Evolutionary conservation across 2,113 vertebrate species (phyloP), one percentile per base, ranked within the genome.

Genomic region (Microcebus jonahi): DNA sequence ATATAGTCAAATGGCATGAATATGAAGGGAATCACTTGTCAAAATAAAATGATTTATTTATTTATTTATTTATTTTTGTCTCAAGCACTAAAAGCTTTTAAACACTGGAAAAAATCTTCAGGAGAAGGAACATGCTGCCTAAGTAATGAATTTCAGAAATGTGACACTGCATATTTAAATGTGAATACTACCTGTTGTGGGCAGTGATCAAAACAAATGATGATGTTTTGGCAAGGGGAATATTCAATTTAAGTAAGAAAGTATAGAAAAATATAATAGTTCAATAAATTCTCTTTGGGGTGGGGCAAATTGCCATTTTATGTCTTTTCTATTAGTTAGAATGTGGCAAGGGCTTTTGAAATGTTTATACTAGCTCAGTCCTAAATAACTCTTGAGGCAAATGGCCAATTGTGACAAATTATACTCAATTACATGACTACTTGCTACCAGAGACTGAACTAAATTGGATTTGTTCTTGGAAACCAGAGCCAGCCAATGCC

Each of bases 381-480:
- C 36, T 42, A 97, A 97, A 96, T 96, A 93, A 90, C 88, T 97
- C 93, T 95, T 94, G 23, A 94, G 79, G 70, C 57, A 83, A 96
- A 87, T 90, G 97, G 89, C 67, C 81, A 97, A 20, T 95, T 97
- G 83, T 0, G 0, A 97, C 79, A 98, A 98, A 98, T 96, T 97
- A 39, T 93, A 53, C 55, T 98, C 82, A 96, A 36, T 94, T 98
- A 96, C 96, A 92, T 96, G 96, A 98, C 84, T 85, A 79, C 59
- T 71, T 96, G 83, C 61, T 93, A 2, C 91, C 68, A 84, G 96
- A 98, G 97, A 97, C 45, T 55, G 73, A 96, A 65, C 8, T 92
- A 98, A 98, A 98, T 95, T 97, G 97, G 80, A 97, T 98, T 98
- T 98, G 39, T 80, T 70, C 77, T 95, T 96, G 94, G 97, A 97